Conservation (phyloP, 1,140 invertebrate genomes). For the Dryas iulia region DNA sequence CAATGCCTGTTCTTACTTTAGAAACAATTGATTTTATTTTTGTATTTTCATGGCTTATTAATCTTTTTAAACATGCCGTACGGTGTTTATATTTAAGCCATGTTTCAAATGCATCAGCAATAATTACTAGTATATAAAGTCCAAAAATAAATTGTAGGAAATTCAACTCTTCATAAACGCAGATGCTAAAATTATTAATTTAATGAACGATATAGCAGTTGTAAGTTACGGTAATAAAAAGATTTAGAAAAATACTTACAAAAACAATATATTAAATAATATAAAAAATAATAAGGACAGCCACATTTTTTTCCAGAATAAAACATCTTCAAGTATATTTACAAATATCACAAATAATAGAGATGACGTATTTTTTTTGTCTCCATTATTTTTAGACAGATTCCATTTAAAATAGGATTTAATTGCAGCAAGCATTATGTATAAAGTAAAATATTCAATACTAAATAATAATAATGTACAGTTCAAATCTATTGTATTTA, state of each 20-base stretch:
- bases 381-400: slow-evolving; percentile 37
- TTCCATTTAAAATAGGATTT: slow-evolving; percentile 41
- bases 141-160: slow-evolving; percentile 53
- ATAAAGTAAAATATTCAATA: slow-evolving; percentile 12
- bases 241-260: slow-evolving; percentile 63
- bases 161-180: slow-evolving; percentile 54
- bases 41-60: slow-evolving; percentile 46
- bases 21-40: slow-evolving; percentile 39
- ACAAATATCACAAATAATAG: slow-evolving; percentile 38
- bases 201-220: background rate
- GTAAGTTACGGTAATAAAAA: too few species aligned
- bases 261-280: slow-evolving; percentile 53
- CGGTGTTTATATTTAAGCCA: slow-evolving; percentile 73
- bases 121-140: slow-evolving; percentile 42
- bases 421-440: slow-evolving; percentile 38
- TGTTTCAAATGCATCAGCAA: slow-evolving; percentile 63
- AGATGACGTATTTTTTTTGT: slow-evolving; percentile 35
- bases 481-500: background rate
- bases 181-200: slow-evolving; percentile 47
- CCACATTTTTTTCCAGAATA: slow-evolving; percentile 72
- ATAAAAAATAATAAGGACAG: slow-evolving; percentile 62
- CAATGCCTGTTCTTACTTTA: slow-evolving; percentile 43
- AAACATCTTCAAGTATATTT: slow-evolving; percentile 60
- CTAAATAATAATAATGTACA: background rate
- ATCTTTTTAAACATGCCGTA: slow-evolving; percentile 58